phyloP scores from a whole-genome alignment of 2,113 vertebrate genomes.

The Sinosuthora webbiana region DNA sequence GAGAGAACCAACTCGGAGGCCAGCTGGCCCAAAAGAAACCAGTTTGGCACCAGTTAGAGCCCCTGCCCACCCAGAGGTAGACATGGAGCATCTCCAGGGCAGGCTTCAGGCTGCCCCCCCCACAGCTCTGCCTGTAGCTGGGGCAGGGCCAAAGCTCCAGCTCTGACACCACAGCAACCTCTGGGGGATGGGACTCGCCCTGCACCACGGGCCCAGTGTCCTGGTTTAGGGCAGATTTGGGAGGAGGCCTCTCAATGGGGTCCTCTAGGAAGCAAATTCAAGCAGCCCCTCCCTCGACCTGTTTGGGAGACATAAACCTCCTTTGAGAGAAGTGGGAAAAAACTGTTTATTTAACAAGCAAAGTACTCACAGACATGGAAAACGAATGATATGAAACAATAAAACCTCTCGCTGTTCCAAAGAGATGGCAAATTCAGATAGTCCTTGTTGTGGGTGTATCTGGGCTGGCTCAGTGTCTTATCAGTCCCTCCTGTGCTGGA shows the following conservation, averaged over 20 bases:
- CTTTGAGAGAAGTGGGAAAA: background rate
- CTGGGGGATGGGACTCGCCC: background rate
- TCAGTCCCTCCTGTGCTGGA: background rate
- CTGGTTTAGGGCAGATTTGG: background rate
- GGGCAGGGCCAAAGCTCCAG: background rate
- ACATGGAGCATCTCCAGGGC: accelerated
- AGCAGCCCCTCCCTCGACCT: accelerated
- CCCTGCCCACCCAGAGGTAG: background rate
- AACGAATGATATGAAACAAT: background rate
- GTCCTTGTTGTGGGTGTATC: background rate
- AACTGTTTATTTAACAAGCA: background rate
- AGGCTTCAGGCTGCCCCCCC: background rate
- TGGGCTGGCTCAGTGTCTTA: background rate
- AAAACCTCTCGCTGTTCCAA: accelerated
- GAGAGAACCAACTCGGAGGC: background rate
- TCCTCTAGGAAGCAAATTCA: background rate
- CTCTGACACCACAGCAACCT: background rate
- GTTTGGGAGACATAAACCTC: background rate
- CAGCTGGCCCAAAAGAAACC: background rate
- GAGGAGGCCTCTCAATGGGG: background rate
- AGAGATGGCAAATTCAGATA: background rate
- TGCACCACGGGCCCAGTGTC: background rate
- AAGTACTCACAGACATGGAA: background rate
- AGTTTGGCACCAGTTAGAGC: background rate
- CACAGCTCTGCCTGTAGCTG: accelerated